Base-by-base conservation (phyloP, 1,140 invertebrate species). In the Atopsyche davidsoni region DNA sequence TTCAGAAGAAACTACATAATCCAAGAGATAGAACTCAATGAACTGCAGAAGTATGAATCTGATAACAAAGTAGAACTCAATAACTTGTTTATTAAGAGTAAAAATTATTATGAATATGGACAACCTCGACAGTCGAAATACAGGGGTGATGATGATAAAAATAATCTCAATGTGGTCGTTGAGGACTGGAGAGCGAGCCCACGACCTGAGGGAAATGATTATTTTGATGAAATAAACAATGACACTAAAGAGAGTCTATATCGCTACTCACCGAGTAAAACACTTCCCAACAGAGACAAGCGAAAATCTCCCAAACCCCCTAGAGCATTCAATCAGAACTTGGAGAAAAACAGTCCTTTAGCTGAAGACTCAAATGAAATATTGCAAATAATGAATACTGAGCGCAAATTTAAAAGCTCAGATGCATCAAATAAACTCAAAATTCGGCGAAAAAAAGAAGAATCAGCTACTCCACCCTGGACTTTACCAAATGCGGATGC, bases 1-100 rank as follows among this genome's bases (percentile, higher is more conserved):
- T 83, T 82, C 44, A 61, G 60, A 38, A 60, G 64, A 22, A 64
- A 64, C 18, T 57, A 40, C 34, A 53, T 57, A 2, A 50, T 43
- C 1, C 54, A 62, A 4, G 14, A 51, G 4, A 51, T 61, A 28
- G 32, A 59, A 47, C 9, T 53, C 36, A 44, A 62, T 32, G 51
- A 58, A 53, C 46, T 59, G 54, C 45, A 64, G 43, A 42, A 62
- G 60, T 50, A 62, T 60, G 42, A 61, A 53, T 14, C 67, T 64
- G 59, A 58, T 64, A 65, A n/a, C 45, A 60, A 21, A 66, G 62
- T 53, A 16, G 56, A 25, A 43, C 52, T 48, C n/a, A 53, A 10
- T 58, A 71, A 57, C 68, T 65, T 69, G 56, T 69, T 50, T 65
- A 58, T 58, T 61, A 68, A 39, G 56, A 60, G 50, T 48, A 58